Percentiles rank a stretch among this genome's conserved stretches.
Evolutionary conservation across 2,113 vertebrate genomes (phyloP).

Genomic region (Pycnonotus jocosus): DNA sequence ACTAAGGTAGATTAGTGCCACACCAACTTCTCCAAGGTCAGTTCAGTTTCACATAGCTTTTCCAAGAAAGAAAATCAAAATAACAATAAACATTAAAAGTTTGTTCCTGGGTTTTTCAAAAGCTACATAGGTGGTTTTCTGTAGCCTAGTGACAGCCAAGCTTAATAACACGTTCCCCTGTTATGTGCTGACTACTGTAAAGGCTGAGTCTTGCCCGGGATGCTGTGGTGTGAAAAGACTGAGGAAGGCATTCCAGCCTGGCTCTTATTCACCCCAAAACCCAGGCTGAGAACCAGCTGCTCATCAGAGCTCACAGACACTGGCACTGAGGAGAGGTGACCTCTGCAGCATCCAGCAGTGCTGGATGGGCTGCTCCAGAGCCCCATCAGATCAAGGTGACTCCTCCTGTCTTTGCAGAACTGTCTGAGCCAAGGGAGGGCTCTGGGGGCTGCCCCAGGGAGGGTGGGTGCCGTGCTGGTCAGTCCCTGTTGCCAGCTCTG

Average conservation of each 20-base stretch:
- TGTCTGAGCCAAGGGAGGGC: neutral
- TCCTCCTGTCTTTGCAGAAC: neutral
- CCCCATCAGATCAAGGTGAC: accelerated
- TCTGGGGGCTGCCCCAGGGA: neutral
- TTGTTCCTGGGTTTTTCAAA: neutral
- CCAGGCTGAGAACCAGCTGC: neutral
- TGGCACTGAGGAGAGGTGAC: neutral
- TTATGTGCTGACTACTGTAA: neutral
- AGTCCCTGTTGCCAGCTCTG: neutral
- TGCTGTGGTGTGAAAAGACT: neutral
- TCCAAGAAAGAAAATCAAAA: neutral
- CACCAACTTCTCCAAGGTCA: neutral
- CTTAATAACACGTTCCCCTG: neutral
- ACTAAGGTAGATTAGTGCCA: neutral
- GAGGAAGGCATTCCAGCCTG: neutral
- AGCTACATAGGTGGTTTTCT: neutral
- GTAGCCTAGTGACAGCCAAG: neutral
- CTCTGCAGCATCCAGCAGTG: neutral
- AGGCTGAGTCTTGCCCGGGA: constrained; percentile 17
- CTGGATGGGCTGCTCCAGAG: neutral
- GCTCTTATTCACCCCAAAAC: neutral
- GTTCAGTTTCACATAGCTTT: neutral
- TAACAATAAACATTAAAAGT: neutral
- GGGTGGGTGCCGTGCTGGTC: neutral
- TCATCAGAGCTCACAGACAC: neutral